Conservation (phyloP, 2,113 vertebrate genomes). For the Harpagus bidentatus region DNA sequence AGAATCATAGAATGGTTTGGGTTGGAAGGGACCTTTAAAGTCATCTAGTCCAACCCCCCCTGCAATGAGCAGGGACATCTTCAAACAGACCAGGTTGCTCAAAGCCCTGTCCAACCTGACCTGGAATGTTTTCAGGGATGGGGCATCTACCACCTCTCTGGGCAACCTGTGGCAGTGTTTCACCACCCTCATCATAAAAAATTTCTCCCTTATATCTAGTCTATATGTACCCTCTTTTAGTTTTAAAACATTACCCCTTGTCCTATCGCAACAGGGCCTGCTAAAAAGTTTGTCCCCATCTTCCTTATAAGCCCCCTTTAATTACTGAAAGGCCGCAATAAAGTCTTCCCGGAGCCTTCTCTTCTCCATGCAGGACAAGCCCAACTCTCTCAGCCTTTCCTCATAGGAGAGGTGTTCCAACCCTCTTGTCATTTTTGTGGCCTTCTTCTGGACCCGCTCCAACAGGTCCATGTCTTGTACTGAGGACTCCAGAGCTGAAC, state of each 20-base stretch:
- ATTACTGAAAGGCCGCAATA: neutral
- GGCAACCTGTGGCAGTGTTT: too few species aligned
- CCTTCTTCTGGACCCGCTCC: accelerated
- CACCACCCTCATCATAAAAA: accelerated
- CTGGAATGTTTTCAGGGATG: neutral
- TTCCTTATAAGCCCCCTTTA: neutral
- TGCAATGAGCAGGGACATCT: neutral
- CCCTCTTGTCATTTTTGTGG: neutral
- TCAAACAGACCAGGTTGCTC: neutral
- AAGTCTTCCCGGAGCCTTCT: neutral
- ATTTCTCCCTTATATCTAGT: neutral
- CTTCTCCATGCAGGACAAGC: neutral
- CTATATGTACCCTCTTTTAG: neutral
- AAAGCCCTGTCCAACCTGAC: accelerated
- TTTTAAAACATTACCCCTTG: neutral
- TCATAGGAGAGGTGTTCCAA: neutral
- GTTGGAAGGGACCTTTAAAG: neutral
- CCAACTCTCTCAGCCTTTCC: neutral
- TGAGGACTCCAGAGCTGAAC: neutral
- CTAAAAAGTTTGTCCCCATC: neutral
- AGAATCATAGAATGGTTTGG: neutral
- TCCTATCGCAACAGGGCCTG: accelerated
- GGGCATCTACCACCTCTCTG: neutral
- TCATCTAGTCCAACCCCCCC: accelerated
- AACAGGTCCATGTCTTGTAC: neutral